These are phyloP conservation scores for Drosophila robusta DNA, from an alignment of 2,888 invertebrate genomes.

Conservation along the genomic window DNA sequence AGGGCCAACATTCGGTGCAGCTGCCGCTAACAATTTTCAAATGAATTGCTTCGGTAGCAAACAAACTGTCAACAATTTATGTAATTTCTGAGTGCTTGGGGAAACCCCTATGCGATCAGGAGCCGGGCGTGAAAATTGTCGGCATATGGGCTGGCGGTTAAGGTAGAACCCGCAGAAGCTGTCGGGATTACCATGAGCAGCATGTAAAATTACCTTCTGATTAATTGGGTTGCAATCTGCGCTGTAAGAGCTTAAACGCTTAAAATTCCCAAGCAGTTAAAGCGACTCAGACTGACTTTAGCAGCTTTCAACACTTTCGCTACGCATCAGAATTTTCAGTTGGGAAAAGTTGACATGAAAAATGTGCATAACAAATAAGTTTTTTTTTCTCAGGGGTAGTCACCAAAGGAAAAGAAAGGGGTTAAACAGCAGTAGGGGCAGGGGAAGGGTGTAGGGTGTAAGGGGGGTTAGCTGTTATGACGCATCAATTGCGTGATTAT, in stretches of 20 bases:
- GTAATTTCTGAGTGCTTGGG: conserved; percentile 30
- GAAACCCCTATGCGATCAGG: conserved; percentile 54
- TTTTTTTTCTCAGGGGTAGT: conserved; percentile 62
- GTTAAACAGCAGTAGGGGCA: conserved; percentile 14
- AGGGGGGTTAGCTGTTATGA: conserved; percentile 53
- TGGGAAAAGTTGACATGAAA: conserved; percentile 50
- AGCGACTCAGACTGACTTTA: background rate
- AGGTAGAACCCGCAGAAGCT: background rate
- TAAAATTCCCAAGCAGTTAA: conserved; percentile 40
- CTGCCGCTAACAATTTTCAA: conserved; percentile 48
- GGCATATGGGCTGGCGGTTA: conserved; percentile 59
- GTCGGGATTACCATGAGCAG: no score
- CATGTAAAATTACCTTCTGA: background rate
- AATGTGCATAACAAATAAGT: conserved; percentile 47
- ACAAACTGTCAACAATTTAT: conserved; percentile 36
- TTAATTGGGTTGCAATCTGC: conserved; percentile 1
- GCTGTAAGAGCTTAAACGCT: conserved; percentile 3
- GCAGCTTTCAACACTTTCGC: conserved; percentile 32
- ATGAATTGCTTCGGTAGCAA: conserved; percentile 65
- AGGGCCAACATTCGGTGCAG: conserved; percentile 48
- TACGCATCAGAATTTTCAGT: conserved; percentile 52
- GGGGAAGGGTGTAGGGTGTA: conserved; percentile 3
- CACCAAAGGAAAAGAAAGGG: conserved; percentile 39
- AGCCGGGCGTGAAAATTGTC: conserved; percentile 64
- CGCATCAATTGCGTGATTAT: conserved; percentile 71